Evolutionary conservation across 2,797 vertebrate species (phyloP).

Genomic region (Antennarius maculatus): DNA sequence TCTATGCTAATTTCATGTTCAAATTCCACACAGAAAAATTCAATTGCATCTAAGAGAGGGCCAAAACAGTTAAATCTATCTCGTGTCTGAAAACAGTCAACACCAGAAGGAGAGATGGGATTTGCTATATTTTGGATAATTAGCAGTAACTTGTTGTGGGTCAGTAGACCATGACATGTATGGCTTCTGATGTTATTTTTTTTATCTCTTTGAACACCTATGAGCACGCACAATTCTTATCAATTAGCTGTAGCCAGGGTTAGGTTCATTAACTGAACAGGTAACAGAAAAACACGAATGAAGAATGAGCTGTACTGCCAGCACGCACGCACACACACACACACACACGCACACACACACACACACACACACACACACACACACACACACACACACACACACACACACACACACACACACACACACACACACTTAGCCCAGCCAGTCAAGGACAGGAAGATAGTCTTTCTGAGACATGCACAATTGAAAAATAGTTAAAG

Average conservation of each 20-base stretch:
- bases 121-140: background rate
- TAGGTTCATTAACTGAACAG: constrained; percentile 53
- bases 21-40: background rate
- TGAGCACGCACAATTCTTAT: background rate
- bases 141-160: constrained; percentile 6
- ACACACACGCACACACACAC: too few species aligned
- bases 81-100: background rate
- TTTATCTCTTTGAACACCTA: constrained; percentile 2
- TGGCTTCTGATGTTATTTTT: constrained; percentile 2
- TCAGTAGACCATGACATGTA: constrained; percentile 6
- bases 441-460: constrained; percentile 32
- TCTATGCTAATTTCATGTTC: background rate
- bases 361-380: too few species aligned
- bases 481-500: constrained; percentile 13
- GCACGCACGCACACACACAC: too few species aligned
- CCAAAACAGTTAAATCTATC: background rate
- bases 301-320: constrained; percentile 60
- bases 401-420: background rate
- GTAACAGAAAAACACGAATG: constrained; percentile 47
- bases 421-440: constrained; percentile 1
- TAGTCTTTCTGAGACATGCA: constrained; percentile 9
- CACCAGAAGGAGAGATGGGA: background rate
- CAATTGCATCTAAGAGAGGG: background rate
- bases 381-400: too few species aligned
- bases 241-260: constrained; percentile 1